Conservation (phyloP, 92 coral and sea anemone species). For the Porites evermanni region DNA sequence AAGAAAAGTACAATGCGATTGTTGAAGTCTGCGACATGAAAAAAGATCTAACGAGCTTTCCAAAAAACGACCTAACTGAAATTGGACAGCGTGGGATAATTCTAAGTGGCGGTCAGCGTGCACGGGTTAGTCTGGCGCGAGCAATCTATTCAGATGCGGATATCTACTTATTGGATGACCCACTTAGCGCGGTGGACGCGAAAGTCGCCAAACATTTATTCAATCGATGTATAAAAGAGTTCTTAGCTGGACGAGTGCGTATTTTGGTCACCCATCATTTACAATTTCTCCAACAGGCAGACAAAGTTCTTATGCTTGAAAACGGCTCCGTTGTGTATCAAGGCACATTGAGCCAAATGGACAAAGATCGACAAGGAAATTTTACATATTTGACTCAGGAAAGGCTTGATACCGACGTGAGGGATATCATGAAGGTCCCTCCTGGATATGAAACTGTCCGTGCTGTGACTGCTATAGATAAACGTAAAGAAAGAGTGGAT, state of each 20-base stretch:
- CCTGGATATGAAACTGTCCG: no score
- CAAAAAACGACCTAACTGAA: constrained; percentile 18
- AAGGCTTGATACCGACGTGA: not conserved
- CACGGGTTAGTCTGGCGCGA: constrained; percentile 53
- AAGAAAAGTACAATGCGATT: constrained; percentile 63
- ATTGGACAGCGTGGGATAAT: constrained; percentile 48
- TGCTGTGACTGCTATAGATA: not conserved
- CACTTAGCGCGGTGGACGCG: constrained; percentile 54
- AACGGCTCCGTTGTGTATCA: constrained; percentile 26
- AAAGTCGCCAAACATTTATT: constrained; percentile 48
- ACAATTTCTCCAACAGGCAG: constrained; percentile 16
- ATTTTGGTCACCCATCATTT: constrained; percentile 27
- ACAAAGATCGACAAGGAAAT: not conserved
- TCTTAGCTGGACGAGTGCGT: constrained; percentile 39
- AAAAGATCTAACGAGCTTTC: constrained; percentile 54
- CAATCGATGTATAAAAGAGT: constrained; percentile 23
- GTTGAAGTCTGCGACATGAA: constrained; percentile 84
- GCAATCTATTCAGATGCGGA: constrained; percentile 47
- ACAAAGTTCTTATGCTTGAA: constrained; percentile 11
- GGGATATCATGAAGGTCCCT: not conserved
- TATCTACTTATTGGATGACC: constrained; percentile 47
- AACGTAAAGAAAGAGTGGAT: not conserved
- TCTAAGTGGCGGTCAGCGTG: constrained; percentile 60
- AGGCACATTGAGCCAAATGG: not conserved
- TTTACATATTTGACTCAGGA: not conserved